A percentile compares a stretch with the other conserved stretches of the same genome.
These are phyloP conservation scores for Delphinapterus leucas DNA, from an alignment of 2,113 vertebrate genomes.

Conservation along the genomic window DNA sequence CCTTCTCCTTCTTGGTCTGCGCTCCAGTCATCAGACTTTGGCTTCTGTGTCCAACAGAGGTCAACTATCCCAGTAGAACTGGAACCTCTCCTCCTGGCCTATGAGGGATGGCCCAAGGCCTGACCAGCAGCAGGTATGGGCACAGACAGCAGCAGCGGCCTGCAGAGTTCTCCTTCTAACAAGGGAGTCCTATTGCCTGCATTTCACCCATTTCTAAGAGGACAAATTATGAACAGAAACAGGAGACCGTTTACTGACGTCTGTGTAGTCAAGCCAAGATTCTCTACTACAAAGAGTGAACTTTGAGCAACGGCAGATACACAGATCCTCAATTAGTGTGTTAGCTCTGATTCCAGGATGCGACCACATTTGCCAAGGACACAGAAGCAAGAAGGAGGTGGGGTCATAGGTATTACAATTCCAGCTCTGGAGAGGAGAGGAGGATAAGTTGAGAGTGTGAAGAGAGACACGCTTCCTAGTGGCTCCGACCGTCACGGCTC, in stretches of 20 bases:
- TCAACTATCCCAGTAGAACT: not conserved
- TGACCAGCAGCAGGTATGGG: not conserved
- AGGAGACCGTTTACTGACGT: not conserved
- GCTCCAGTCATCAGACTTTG: not conserved
- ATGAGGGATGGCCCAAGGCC: not conserved
- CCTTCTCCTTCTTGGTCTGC: not conserved
- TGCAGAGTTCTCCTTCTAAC: not conserved
- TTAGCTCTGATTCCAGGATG: slow-evolving; percentile 11
- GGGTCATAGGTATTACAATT: not conserved
- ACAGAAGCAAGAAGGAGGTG: not conserved
- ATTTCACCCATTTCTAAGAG: not conserved
- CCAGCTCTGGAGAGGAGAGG: not conserved
- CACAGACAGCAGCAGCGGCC: not conserved
- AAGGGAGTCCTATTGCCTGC: not conserved
- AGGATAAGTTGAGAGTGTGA: not conserved
- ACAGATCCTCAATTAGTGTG: not conserved
- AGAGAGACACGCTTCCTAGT: not conserved
- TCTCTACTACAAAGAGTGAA: not conserved
- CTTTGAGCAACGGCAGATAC: not conserved
- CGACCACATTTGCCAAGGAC: not conserved
- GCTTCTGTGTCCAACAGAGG: not conserved
- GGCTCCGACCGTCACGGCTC: not conserved
- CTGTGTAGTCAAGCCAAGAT: not conserved
- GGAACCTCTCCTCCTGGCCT: not conserved
- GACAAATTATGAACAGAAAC: not conserved